A percentile compares a stretch with the other conserved stretches of the same genome.
These are phyloP conservation scores for Xyliphius kryptos DNA, from an alignment of 2,113 vertebrate species.

Conservation along the genomic window DNA sequence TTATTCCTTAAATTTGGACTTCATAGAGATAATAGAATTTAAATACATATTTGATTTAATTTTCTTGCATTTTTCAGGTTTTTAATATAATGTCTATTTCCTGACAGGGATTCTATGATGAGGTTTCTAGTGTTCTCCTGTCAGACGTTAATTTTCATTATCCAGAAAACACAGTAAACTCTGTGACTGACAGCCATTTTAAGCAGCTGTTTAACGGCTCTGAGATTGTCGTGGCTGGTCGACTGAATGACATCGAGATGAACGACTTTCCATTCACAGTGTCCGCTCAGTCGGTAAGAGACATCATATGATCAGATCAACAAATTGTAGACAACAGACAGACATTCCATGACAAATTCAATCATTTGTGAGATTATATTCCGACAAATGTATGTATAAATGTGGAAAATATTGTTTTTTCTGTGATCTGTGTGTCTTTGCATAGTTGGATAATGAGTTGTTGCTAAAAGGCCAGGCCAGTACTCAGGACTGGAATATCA, in stretches of 20 bases:
- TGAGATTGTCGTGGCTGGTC: conserved; percentile 84
- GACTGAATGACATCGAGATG: conserved; percentile 60
- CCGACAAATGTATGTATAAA: too few species aligned
- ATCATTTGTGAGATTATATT: too few species aligned
- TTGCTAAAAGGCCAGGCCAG: conserved; percentile 45
- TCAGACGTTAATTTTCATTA: conserved; percentile 73
- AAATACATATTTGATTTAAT: too few species aligned
- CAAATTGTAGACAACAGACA: too few species aligned
- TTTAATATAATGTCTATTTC: too few species aligned
- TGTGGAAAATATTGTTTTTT: too few species aligned
- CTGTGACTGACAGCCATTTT: conserved; percentile 71
- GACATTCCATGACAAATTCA: too few species aligned
- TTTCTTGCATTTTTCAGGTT: too few species aligned
- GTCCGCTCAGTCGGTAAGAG: conserved; percentile 69
- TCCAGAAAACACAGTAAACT: conserved; percentile 62
- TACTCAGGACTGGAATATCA: conserved; percentile 47
- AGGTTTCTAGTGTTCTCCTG: conserved; percentile 79
- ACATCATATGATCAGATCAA: too few species aligned
- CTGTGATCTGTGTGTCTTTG: neutral
- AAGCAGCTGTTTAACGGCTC: conserved; percentile 75
- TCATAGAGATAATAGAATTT: too few species aligned
- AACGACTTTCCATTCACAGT: conserved; percentile 70
- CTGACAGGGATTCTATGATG: conserved; percentile 84
- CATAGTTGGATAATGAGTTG: conserved; percentile 50
- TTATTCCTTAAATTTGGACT: too few species aligned